Base-by-base conservation (phyloP, 2,113 vertebrate genomes). In the Neolamprologus modestus region DNA sequence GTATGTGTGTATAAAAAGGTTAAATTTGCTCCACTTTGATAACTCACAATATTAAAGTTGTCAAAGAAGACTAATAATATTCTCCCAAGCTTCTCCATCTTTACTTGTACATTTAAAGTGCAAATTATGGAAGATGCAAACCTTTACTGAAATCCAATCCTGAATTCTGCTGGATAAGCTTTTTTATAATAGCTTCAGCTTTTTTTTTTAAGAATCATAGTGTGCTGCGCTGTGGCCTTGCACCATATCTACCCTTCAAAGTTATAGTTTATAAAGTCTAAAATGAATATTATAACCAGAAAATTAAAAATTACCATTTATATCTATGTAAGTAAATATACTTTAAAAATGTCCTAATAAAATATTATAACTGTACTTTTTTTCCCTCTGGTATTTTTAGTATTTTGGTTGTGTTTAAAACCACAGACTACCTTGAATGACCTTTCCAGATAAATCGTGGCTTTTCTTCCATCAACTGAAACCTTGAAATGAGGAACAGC, bases 401-500 rank as follows among this genome's bases (percentile, higher is more conserved):
- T 47, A 31, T 19, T 28, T 16, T 17, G 45, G 2, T 33, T 68
- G 53, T 9, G n/a, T 9, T 63, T 57, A 61, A 59, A 17, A 54
- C 50, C 37, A 26, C 11, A n/a, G 19, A 7, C 84, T 40, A 79
- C 84, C 86, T 87, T 59, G 37, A 80, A 81, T 82, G 40, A 85
- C 76, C 76, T 42, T 26, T 24, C 37, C 81, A 92, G 92, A 92
- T 90, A 84, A 28, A 85, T 31, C 9, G 16, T 9, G 59, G 84
- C 52, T 66, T 85, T 89, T 45, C 9, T 66, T 83, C 54, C 37
- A 59, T 61, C 16, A 31, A 61, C 68, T 33, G 85, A 53, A 89
- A 92, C 92, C 90, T 93, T 92, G 83, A 93, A 88, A 84, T 21
- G 4, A 5, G 84, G 89, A 91, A 89, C 81, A 90, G 91, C 81